These are phyloP conservation scores for Nebria salina DNA, from an alignment of 2,888 invertebrate genomes.

Conservation along the genomic window DNA sequence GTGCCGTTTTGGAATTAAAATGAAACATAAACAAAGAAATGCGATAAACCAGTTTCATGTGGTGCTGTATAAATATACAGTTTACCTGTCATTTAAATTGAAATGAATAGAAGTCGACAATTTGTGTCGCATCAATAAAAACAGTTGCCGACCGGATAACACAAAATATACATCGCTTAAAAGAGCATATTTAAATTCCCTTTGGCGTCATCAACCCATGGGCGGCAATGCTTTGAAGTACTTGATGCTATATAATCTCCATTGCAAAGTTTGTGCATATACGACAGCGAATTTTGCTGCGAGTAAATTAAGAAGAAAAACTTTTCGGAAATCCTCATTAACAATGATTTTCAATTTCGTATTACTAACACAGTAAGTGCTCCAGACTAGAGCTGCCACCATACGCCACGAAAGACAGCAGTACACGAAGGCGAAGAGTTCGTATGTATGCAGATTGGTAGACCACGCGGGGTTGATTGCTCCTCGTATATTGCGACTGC, in stretches of 20 bases:
- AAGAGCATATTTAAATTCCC: conserved; percentile 39
- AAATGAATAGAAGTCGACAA: background rate
- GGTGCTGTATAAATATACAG: background rate
- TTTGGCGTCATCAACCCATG: conserved; percentile 23
- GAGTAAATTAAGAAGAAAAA: conserved; percentile 51
- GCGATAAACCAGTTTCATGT: background rate
- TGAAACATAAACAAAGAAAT: background rate
- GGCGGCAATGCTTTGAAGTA: conserved; percentile 33
- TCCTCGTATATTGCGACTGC: conserved; percentile 39
- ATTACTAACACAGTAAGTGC: conserved; percentile 42
- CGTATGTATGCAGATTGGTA: conserved; percentile 52
- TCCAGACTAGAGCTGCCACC: background rate
- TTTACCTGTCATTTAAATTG: background rate
- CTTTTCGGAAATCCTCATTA: conserved; percentile 51
- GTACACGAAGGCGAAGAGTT: background rate
- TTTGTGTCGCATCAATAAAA: background rate
- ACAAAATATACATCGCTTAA: conserved; percentile 14
- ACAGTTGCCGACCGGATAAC: background rate
- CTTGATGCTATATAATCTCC: conserved; percentile 44
- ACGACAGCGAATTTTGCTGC: background rate
- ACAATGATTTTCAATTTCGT: conserved; percentile 52
- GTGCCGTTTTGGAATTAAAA: background rate
- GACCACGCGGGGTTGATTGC: conserved; percentile 47
- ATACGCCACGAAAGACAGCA: background rate
- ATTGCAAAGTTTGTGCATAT: conserved; percentile 41